A percentile compares a stretch with the other conserved stretches of the same genome.
phyloP scores from a whole-genome alignment of 2,113 vertebrate genomes.

The Dipodomys ordii region DNA sequence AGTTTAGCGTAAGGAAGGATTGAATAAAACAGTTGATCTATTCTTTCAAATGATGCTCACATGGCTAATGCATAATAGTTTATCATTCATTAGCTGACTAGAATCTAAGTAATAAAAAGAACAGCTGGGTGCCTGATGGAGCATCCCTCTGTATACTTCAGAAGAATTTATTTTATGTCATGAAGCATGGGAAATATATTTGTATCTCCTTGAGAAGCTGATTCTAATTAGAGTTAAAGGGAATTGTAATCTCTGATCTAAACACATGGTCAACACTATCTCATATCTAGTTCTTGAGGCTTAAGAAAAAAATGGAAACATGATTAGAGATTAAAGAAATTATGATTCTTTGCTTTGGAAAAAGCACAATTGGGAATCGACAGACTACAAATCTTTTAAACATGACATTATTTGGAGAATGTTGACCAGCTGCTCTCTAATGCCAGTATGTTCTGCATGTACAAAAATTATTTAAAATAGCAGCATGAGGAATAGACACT shows the following conservation, averaged over 20 bases:
- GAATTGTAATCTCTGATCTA: conserved; percentile 60
- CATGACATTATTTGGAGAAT: conserved; percentile 55
- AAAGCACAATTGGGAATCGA: conserved; percentile 35
- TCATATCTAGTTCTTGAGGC: conserved; percentile 55
- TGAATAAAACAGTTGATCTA: not conserved
- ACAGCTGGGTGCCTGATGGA: not conserved
- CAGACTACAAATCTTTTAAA: conserved; percentile 53
- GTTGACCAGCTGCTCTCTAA: conserved; percentile 62
- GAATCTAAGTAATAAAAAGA: conserved; percentile 47
- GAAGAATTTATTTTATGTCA: conserved; percentile 58
- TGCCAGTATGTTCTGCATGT: not conserved
- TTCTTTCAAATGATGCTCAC: conserved; percentile 5
- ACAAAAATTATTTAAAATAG: conserved; percentile 60
- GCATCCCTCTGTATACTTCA: conserved; percentile 39
- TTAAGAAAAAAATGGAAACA: conserved; percentile 66
- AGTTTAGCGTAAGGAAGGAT: conserved; percentile 5
- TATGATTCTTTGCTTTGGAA: conserved; percentile 74
- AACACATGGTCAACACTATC: conserved; percentile 69
- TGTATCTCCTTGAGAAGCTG: conserved; percentile 51
- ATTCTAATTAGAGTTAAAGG: conserved; percentile 68
- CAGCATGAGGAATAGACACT: conserved; percentile 46
- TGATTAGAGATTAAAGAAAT: conserved; percentile 76
- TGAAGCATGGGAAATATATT: conserved; percentile 29
- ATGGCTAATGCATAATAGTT: conserved; percentile 2
- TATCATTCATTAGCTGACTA: conserved; percentile 2